Evolutionary conservation across 1,140 invertebrate genomes (phyloP).

Genomic region (Drosophila parvula): DNA sequence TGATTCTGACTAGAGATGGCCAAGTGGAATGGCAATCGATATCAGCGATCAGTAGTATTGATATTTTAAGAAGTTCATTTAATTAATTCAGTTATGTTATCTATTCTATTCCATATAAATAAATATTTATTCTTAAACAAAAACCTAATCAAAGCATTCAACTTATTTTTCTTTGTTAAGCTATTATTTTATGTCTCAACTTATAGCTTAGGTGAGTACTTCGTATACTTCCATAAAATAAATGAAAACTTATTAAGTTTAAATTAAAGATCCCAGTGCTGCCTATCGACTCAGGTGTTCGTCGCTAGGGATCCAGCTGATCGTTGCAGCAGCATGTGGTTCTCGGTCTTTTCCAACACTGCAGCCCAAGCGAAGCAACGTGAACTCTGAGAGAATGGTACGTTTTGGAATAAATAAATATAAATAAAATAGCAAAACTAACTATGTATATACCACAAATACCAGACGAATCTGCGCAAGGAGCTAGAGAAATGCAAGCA

Average conservation of each 20-base stretch:
- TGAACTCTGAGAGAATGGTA: slow-evolving; percentile 23
- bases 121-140: no score
- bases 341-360: slow-evolving; percentile 19
- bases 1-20: slow-evolving; percentile 24
- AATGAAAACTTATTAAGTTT: background rate
- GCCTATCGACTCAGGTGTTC: background rate
- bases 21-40: slow-evolving; percentile 2
- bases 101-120: no score
- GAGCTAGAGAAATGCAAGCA: slow-evolving; percentile 88
- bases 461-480: slow-evolving; percentile 81
- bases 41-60: background rate
- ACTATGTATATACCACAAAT: background rate
- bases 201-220: no score
- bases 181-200: no score
- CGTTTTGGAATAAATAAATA: background rate
- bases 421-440: background rate
- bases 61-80: background rate
- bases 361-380: slow-evolving; percentile 12
- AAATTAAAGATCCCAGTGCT: background rate
- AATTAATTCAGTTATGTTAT: background rate
- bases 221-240: background rate
- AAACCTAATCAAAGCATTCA: no score
- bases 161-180: no score
- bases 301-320: slow-evolving; percentile 10
- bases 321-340: slow-evolving; percentile 14